Conservation (phyloP, 2,113 vertebrate genomes). For the Menura novaehollandiae region DNA sequence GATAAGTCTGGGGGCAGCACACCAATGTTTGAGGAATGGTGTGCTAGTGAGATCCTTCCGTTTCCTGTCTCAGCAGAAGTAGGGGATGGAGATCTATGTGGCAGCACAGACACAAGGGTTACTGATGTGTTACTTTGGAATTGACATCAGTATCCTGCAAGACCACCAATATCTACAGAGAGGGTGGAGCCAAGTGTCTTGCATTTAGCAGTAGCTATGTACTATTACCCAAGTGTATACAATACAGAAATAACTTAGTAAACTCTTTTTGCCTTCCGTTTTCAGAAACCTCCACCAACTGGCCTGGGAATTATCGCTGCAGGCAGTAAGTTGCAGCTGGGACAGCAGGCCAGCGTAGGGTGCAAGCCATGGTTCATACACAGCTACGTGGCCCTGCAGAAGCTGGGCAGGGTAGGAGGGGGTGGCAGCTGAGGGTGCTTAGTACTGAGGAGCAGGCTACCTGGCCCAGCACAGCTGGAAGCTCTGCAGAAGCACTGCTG, state of each 20-base stretch:
- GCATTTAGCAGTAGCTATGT: background rate
- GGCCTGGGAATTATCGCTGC: background rate
- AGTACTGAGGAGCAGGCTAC: background rate
- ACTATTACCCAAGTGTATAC: background rate
- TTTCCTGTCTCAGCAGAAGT: background rate
- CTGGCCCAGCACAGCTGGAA: background rate
- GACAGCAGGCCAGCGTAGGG: background rate
- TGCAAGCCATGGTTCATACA: background rate
- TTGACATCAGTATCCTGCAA: background rate
- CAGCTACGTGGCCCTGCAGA: background rate
- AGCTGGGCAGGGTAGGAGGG: background rate
- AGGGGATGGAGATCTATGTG: background rate
- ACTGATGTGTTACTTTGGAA: background rate
- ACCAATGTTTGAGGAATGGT: background rate
- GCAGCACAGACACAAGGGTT: background rate
- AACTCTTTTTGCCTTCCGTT: background rate
- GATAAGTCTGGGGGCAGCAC: background rate
- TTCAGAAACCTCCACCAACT: background rate
- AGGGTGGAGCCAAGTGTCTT: background rate
- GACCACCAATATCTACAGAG: background rate
- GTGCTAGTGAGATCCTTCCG: background rate
- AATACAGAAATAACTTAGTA: background rate
- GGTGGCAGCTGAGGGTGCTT: background rate
- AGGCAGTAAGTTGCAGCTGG: background rate
- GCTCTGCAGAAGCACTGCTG: background rate